Percentiles rank a stretch among this genome's conserved stretches.
Evolutionary conservation across 2,888 invertebrate species (phyloP).

Genomic region (Tetheella fluctuosa): DNA sequence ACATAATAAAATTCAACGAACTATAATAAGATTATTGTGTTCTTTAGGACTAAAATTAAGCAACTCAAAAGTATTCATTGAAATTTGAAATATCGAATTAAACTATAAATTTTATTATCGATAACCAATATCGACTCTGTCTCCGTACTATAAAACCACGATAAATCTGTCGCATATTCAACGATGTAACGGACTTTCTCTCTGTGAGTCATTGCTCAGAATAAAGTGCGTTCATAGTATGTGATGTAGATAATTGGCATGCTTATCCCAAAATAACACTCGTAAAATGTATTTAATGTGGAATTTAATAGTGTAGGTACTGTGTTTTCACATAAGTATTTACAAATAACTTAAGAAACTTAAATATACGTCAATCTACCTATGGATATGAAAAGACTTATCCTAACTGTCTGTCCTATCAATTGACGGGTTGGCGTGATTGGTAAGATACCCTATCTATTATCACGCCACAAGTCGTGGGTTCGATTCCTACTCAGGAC

Average conservation of each 20-base stretch:
- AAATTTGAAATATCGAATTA: not conserved
- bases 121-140: constrained; percentile 10
- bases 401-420: no score
- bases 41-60: no score
- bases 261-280: constrained; percentile 73
- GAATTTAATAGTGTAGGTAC: not conserved
- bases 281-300: constrained; percentile 38
- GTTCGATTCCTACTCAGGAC: no score
- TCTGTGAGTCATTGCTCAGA: constrained; percentile 79
- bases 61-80: no score
- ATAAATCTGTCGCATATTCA: constrained; percentile 84
- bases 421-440: no score
- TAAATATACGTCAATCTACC: no score
- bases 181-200: constrained; percentile 83
- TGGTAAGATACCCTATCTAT: no score
- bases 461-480: no score
- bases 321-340: not conserved
- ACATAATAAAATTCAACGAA: no score
- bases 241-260: constrained; percentile 80
- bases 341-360: not conserved
- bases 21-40: no score
- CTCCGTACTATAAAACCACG: constrained; percentile 67
- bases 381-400: no score
- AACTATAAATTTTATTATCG: constrained; percentile 9
- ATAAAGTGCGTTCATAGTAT: constrained; percentile 79